A percentile compares a stretch with the other conserved stretches of the same genome.
Evolutionary conservation across 2,888 invertebrate genomes (phyloP).

Genomic region (Mythimna albipuncta): DNA sequence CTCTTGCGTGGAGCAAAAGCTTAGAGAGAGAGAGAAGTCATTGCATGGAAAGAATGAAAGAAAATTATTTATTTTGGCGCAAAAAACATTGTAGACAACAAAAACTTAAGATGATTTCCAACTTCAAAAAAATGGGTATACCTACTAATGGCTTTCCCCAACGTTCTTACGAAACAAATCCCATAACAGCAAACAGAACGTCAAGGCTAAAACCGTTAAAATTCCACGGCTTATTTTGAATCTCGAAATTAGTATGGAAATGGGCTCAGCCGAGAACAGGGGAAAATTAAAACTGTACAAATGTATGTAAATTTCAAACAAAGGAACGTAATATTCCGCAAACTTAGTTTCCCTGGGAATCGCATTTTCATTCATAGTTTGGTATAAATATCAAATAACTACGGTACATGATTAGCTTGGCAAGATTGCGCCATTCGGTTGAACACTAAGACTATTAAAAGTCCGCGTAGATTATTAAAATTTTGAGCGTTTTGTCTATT

Average conservation of each 20-base stretch:
- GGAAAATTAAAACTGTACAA: constrained; percentile 54
- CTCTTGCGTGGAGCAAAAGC: no score
- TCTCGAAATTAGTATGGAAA: constrained; percentile 55
- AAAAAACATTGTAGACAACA: no score
- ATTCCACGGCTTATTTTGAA: constrained; percentile 50
- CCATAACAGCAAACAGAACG: constrained; percentile 5
- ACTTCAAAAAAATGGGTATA: no score
- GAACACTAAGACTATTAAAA: no score
- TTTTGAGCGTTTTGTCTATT: no score
- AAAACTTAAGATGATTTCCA: no score
- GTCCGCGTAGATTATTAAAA: no score
- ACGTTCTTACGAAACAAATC: constrained; percentile 11
- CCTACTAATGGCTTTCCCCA: not conserved
- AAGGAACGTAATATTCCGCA: constrained; percentile 45
- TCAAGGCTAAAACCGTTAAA: constrained; percentile 29
- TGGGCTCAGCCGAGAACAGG: constrained; percentile 41
- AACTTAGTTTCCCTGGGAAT: constrained; percentile 40
- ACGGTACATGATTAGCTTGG: constrained; percentile 5
- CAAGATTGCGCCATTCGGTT: not conserved
- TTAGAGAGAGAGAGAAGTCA: no score
- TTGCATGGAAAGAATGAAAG: no score
- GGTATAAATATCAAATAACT: constrained; percentile 43
- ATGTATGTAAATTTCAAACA: constrained; percentile 58
- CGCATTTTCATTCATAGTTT: constrained; percentile 42
- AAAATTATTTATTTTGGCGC: no score